Evolutionary conservation across 2,797 vertebrate species (phyloP).

Genomic region (Alauda arvensis): DNA sequence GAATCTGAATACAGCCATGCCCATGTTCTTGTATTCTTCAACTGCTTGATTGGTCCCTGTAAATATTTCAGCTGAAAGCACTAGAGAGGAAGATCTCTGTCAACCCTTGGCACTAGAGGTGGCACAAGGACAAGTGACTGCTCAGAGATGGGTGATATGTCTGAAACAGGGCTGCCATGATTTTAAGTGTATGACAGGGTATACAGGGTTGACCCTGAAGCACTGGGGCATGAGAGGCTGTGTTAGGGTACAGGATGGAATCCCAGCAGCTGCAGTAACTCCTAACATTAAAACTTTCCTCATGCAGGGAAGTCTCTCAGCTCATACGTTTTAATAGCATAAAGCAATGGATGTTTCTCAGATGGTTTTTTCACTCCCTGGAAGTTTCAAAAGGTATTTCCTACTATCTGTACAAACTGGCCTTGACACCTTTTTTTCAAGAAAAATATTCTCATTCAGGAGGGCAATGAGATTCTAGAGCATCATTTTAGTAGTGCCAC

Average conservation of each 20-base stretch:
- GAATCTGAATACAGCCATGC: neutral
- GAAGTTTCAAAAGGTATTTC: neutral
- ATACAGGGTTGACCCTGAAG: neutral
- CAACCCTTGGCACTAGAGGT: neutral
- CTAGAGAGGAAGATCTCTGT: neutral
- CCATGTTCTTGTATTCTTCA: neutral
- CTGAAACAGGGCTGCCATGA: neutral
- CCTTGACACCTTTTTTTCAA: neutral
- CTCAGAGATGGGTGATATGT: neutral
- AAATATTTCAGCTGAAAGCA: neutral
- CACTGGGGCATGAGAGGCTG: rapidly evolving
- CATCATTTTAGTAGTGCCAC: neutral
- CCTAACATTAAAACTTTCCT: neutral
- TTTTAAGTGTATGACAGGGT: neutral
- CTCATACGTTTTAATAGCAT: neutral
- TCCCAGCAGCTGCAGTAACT: neutral
- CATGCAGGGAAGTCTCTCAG: neutral
- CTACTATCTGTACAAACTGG: neutral
- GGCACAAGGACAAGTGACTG: neutral
- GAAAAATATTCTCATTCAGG: neutral
- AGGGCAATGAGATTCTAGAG: neutral
- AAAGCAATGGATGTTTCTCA: neutral
- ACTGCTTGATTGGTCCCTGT: neutral
- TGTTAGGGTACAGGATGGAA: neutral
- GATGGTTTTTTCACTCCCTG: neutral